Percentiles rank a stretch among this genome's conserved stretches.
These are phyloP conservation scores for Ictalurus furcatus DNA, from an alignment of 2,113 vertebrate species.

Conservation along the genomic window DNA sequence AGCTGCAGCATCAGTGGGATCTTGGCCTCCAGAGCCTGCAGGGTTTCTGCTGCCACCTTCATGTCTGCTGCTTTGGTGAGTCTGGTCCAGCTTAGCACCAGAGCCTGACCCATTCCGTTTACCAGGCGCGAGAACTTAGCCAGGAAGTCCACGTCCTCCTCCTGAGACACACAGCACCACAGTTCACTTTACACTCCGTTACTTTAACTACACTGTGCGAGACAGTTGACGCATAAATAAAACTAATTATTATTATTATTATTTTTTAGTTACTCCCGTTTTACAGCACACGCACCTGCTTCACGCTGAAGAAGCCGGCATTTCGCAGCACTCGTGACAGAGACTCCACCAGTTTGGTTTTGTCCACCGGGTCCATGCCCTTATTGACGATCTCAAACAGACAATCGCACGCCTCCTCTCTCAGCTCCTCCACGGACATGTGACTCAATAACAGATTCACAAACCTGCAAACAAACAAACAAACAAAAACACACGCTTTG, in stretches of 20 bases:
- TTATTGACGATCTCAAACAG: slow-evolving; percentile 98
- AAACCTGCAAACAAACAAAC: slow-evolving; percentile 76
- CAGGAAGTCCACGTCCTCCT: slow-evolving; percentile 98
- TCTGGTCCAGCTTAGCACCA: slow-evolving; percentile 95
- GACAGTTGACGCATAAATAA: not conserved
- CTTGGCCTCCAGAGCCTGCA: slow-evolving; percentile 89
- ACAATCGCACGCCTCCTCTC: slow-evolving; percentile 98
- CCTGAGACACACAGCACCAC: slow-evolving; percentile 68
- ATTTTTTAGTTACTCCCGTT: too few relatives aligned
- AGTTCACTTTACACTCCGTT: not conserved
- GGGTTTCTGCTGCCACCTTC: slow-evolving; percentile 82
- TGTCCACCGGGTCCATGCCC: slow-evolving; percentile 96
- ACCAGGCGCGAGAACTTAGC: slow-evolving; percentile 95
- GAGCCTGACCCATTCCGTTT: slow-evolving; percentile 98
- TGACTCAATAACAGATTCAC: slow-evolving; percentile 96
- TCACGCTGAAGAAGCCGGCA: slow-evolving; percentile 94
- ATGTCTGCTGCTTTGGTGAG: slow-evolving; percentile 82
- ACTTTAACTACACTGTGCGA: not conserved
- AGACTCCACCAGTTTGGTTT: slow-evolving; percentile 97
- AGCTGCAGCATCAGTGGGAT: slow-evolving; percentile 90
- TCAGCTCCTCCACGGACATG: slow-evolving; percentile 95
- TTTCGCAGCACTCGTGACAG: slow-evolving; percentile 91
- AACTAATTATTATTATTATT: not conserved
- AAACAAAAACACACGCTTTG: too few relatives aligned
- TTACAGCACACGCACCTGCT: slow-evolving; percentile 75